These are phyloP conservation scores for Clamator glandarius DNA, from an alignment of 2,797 vertebrate genomes.

Conservation along the genomic window DNA sequence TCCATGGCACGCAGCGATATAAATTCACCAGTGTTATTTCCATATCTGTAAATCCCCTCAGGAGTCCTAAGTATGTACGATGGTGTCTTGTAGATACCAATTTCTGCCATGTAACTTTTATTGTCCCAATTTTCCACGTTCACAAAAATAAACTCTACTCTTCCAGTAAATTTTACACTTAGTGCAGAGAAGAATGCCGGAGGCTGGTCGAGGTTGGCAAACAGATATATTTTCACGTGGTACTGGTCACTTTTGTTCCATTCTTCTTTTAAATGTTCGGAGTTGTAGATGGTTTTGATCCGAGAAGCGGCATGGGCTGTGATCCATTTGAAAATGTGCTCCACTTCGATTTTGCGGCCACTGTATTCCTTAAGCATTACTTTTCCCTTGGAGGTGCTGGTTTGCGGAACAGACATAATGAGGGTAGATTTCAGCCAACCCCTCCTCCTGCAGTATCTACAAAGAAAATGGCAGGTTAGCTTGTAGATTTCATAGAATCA, in stretches of 20 bases:
- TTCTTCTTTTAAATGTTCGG: conserved; percentile 86
- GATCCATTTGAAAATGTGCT: conserved; percentile 98
- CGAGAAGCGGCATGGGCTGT: conserved; percentile 93
- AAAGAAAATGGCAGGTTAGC: conserved; percentile 15
- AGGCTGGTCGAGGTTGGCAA: conserved; percentile 91
- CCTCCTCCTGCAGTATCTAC: conserved; percentile 88
- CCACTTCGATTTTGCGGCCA: conserved; percentile 85
- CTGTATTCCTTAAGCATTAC: conserved; percentile 96
- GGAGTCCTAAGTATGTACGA: conserved; percentile 96
- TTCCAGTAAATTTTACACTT: conserved; percentile 96
- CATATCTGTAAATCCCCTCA: conserved; percentile 95
- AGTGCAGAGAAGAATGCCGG: conserved; percentile 96
- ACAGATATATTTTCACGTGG: conserved; percentile 93
- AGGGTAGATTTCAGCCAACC: conserved; percentile 95
- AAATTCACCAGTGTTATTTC: conserved; percentile 93
- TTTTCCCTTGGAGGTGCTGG: conserved; percentile 95
- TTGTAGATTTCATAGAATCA: too few relatives aligned
- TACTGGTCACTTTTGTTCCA: conserved; percentile 89
- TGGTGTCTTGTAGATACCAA: conserved; percentile 88
- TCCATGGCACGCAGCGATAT: conserved; percentile 95
- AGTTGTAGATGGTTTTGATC: conserved; percentile 90
- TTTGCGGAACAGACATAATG: conserved; percentile 97
- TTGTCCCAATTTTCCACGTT: conserved; percentile 92
- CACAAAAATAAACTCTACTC: conserved; percentile 98
- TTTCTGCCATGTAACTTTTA: conserved; percentile 85